A percentile compares a stretch with the other conserved stretches of the same genome.
These are phyloP conservation scores for Limnothrissa miodon DNA, from an alignment of 2,113 vertebrate genomes.

Conservation along the genomic window DNA sequence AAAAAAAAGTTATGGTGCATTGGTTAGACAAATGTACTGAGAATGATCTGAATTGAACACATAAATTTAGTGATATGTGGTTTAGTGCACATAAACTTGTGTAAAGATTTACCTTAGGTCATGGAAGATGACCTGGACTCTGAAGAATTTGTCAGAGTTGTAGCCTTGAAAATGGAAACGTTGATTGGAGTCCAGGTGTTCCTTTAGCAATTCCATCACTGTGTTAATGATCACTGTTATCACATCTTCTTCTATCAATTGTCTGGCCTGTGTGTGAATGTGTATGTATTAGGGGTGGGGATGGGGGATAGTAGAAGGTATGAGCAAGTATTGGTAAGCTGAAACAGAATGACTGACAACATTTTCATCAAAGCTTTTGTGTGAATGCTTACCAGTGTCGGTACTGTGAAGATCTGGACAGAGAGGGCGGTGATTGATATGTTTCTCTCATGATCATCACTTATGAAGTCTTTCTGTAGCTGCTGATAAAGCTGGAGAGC, in stretches of 20 bases:
- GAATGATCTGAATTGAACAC: neutral
- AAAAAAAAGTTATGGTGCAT: too few species aligned
- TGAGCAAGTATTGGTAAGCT: neutral
- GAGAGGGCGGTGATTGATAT: slow-evolving; percentile 92
- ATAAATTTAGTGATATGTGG: too few species aligned
- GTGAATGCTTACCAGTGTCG: slow-evolving; percentile 82
- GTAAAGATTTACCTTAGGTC: slow-evolving; percentile 84
- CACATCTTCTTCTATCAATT: slow-evolving; percentile 92
- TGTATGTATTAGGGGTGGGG: neutral
- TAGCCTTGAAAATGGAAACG: slow-evolving; percentile 95
- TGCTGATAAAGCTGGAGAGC: slow-evolving; percentile 84
- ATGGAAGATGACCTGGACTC: slow-evolving; percentile 89
- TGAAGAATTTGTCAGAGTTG: slow-evolving; percentile 86
- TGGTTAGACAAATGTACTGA: too few species aligned
- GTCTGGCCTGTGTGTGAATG: slow-evolving; percentile 77
- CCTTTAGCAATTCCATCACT: slow-evolving; percentile 84
- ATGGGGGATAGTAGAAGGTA: too few species aligned
- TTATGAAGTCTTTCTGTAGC: slow-evolving; percentile 92
- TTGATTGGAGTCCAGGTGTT: slow-evolving; percentile 85
- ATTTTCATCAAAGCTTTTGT: neutral
- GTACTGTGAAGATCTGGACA: slow-evolving; percentile 97
- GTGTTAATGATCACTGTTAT: slow-evolving; percentile 90
- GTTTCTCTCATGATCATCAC: slow-evolving; percentile 91
- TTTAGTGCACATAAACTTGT: neutral
- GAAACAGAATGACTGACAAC: neutral